A percentile compares a stretch with the other conserved stretches of the same genome.
Evolutionary conservation across 2,797 vertebrate genomes (phyloP).

Genomic region (Halcyon leucocephala): DNA sequence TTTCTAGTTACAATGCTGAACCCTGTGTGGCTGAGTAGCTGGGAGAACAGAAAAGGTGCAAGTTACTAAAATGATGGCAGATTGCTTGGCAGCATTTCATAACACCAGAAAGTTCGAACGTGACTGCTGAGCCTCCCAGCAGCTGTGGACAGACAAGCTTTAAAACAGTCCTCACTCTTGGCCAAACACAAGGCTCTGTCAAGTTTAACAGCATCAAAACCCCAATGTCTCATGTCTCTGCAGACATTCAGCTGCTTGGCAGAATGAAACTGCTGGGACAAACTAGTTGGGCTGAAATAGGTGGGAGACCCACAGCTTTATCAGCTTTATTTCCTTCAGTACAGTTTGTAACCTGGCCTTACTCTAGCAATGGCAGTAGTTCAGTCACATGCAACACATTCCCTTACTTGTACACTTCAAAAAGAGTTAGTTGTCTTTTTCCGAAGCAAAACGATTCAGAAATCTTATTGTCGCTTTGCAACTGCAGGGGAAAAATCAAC

Average conservation of each 20-base stretch:
- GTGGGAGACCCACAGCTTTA: background rate
- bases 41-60: background rate
- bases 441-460: background rate
- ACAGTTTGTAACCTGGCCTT: background rate
- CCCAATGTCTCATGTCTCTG: accelerated
- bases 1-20: background rate
- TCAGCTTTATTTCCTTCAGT: background rate
- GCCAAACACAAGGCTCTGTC: background rate
- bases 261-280: background rate
- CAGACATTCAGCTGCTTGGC: background rate
- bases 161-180: background rate
- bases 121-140: background rate
- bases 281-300: background rate
- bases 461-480: background rate
- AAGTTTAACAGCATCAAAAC: background rate
- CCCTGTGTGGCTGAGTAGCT: background rate
- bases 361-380: background rate
- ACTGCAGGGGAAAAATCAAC: background rate
- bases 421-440: background rate
- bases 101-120: background rate
- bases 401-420: background rate
- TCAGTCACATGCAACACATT: background rate
- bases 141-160: background rate
- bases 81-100: background rate
- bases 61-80: background rate